Conservation (phyloP, 2,797 vertebrate species). For the Eulemur coronatus region DNA sequence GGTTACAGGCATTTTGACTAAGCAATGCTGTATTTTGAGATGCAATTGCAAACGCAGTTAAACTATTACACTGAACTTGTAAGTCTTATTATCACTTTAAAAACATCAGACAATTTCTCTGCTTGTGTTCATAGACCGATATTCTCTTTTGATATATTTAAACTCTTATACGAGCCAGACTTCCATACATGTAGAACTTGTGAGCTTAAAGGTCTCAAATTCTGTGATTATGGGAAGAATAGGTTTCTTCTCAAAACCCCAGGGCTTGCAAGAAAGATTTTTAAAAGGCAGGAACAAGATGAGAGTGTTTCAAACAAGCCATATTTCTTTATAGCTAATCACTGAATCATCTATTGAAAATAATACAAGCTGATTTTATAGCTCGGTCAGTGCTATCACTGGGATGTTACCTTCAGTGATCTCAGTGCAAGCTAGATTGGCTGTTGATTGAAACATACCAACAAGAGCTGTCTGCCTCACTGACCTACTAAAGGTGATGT, state of each 20-base stretch:
- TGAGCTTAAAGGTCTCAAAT: neutral
- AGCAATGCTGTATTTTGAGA: neutral
- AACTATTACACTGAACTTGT: neutral
- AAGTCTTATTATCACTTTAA: neutral
- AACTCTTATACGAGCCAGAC: neutral
- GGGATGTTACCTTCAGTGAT: neutral
- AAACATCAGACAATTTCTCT: slow-evolving; percentile 15
- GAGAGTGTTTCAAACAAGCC: neutral
- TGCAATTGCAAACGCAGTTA: slow-evolving; percentile 16
- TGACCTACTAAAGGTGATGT: neutral
- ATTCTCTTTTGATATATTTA: neutral
- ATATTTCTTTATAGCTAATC: neutral
- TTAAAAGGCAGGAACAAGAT: neutral
- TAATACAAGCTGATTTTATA: neutral
- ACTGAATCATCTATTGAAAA: neutral
- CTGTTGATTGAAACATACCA: neutral
- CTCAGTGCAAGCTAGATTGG: neutral
- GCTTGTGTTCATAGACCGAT: neutral
- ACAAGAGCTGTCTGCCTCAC: neutral
- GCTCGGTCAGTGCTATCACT: neutral
- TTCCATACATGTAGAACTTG: neutral
- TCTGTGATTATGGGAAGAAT: neutral
- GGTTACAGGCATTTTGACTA: neutral
- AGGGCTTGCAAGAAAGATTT: neutral
- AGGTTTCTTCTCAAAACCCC: neutral